Conservation (phyloP, 2,113 vertebrate species). For the Platycercus adscitus region DNA sequence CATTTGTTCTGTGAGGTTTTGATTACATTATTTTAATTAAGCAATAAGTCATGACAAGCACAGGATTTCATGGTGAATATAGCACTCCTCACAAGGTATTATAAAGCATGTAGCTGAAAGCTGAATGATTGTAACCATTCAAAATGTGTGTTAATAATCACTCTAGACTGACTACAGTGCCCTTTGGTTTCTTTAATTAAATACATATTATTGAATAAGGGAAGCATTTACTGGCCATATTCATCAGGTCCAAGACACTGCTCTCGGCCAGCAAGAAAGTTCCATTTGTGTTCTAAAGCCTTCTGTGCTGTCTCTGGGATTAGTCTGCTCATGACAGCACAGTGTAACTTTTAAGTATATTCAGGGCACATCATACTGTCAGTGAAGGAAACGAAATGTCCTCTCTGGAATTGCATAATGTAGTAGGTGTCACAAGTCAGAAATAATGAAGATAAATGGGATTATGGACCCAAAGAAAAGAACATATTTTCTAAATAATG, state of each 20-base stretch:
- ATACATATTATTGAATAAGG: not conserved
- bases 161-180: not conserved
- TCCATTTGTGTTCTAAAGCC: not conserved
- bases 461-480: not conserved
- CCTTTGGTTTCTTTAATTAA: not conserved
- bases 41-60: constrained; percentile 34
- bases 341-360: not conserved
- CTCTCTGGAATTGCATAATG: not conserved
- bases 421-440: not conserved
- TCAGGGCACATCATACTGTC: not conserved
- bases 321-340: not conserved
- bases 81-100: not conserved
- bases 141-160: not conserved
- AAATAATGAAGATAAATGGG: not conserved
- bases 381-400: not conserved
- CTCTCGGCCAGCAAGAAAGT: not conserved
- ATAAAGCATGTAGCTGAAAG: not conserved
- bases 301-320: not conserved
- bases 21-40: constrained; percentile 69
- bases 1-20: constrained; percentile 51
- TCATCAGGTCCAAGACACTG: not conserved
- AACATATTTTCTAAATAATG: not conserved
- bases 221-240: not conserved
- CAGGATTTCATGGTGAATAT: not conserved
- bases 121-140: not conserved